Conservation (phyloP, 2,113 vertebrate species). For the Strix aluco region DNA sequence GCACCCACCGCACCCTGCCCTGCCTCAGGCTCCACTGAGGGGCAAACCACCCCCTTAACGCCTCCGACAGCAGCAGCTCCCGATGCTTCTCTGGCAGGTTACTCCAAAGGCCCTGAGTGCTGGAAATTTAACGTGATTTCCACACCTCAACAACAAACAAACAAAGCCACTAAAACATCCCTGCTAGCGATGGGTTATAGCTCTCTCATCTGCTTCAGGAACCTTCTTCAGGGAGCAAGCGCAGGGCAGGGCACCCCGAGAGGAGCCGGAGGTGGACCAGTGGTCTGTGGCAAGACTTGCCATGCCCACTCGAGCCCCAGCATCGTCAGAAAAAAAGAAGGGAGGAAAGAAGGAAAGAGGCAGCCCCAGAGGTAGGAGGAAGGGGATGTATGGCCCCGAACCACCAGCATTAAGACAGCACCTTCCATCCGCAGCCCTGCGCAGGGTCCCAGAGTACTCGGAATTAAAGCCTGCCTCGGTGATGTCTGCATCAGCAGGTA, state of each 20-base stretch:
- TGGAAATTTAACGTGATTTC: not conserved
- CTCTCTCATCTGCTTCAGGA: not conserved
- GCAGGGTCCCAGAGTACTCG: not conserved
- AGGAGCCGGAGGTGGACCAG: not conserved
- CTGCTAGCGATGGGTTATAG: rapidly evolving
- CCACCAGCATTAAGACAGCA: not conserved
- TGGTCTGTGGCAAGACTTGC: not conserved
- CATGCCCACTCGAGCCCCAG: not conserved
- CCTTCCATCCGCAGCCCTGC: not conserved
- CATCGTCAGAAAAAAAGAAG: not conserved
- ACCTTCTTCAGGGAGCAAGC: rapidly evolving
- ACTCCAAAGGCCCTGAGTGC: not conserved
- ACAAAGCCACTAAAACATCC: not conserved
- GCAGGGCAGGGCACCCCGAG: not conserved
- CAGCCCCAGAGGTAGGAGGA: not conserved
- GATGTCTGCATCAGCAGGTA: rapidly evolving
- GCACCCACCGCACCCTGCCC: not conserved
- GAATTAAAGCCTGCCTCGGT: not conserved
- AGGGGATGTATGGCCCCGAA: not conserved
- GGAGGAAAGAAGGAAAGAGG: too few relatives aligned
- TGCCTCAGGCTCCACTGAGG: not conserved
- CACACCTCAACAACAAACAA: not conserved
- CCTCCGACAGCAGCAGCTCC: not conserved
- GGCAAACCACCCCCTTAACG: not conserved
- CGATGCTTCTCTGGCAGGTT: not conserved